These are phyloP conservation scores for Cheilosia urbana DNA, from an alignment of 2,888 invertebrate species.

Conservation along the genomic window DNA sequence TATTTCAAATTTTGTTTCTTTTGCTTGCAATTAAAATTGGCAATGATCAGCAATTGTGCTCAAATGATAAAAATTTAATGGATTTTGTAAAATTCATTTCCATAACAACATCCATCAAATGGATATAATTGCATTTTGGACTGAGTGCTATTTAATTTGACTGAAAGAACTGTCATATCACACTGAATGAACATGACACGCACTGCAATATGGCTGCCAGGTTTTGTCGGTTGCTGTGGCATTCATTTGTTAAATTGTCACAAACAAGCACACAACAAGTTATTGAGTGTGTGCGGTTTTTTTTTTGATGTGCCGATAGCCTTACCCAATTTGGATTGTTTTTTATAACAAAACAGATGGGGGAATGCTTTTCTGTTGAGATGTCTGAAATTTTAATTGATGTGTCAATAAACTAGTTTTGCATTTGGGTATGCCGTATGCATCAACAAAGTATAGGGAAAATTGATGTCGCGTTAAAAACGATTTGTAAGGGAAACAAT, in stretches of 20 bases:
- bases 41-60: background rate
- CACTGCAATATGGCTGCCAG: constrained; percentile 1
- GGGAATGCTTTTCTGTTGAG: background rate
- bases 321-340: constrained; percentile 51
- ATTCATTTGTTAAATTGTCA: constrained; percentile 47
- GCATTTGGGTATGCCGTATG: background rate
- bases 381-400: constrained; percentile 44
- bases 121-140: constrained; percentile 12
- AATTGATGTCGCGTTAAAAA: background rate
- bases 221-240: constrained; percentile 32
- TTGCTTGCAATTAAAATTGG: background rate
- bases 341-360: constrained; percentile 50
- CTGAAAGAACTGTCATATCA: constrained; percentile 49
- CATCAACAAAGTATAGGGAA: background rate
- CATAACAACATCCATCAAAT: background rate
- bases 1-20: constrained; percentile 8
- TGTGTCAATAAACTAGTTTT: constrained; percentile 42
- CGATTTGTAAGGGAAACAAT: background rate
- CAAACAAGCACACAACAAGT: too few relatives aligned
- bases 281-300: constrained; percentile 16
- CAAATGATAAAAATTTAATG: background rate
- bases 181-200: constrained; percentile 31
- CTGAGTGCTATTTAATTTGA: constrained; percentile 21
- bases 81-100: background rate
- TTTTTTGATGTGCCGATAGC: constrained; percentile 22